Evolutionary conservation across 1,140 invertebrate species (phyloP).

Genomic region (Periplaneta americana): DNA sequence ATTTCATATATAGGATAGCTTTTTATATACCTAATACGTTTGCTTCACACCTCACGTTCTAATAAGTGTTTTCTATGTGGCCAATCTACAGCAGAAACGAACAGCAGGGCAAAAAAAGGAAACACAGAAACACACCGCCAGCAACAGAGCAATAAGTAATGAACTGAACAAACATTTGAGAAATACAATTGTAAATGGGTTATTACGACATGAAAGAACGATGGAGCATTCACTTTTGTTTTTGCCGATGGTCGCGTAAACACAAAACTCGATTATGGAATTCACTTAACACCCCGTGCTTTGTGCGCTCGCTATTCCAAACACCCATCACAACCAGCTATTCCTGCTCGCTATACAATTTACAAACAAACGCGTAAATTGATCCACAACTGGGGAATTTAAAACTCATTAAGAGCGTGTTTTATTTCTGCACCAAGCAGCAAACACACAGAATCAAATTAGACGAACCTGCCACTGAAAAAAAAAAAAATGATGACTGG

Average conservation of each 20-base stretch:
- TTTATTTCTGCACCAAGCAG: background rate
- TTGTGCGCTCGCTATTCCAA: background rate
- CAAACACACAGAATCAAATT: background rate
- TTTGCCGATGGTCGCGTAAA: background rate
- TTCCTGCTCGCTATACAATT: background rate
- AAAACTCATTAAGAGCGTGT: background rate
- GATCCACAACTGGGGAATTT: background rate
- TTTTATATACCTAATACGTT: no score
- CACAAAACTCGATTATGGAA: background rate
- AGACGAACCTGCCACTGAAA: background rate
- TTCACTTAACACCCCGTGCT: background rate
- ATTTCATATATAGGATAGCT: no score
- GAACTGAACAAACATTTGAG: background rate
- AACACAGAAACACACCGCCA: no score
- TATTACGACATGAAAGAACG: background rate
- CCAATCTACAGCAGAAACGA: no score
- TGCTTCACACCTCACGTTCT: no score
- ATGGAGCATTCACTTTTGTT: background rate
- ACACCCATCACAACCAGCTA: background rate
- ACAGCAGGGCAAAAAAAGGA: background rate
- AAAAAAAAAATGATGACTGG: background rate
- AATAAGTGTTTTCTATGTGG: no score
- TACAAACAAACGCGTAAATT: background rate
- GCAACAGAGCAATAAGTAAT: background rate
- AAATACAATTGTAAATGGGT: background rate